Evolutionary conservation across 2,113 vertebrate genomes (phyloP).

Genomic region (Lota lota): DNA sequence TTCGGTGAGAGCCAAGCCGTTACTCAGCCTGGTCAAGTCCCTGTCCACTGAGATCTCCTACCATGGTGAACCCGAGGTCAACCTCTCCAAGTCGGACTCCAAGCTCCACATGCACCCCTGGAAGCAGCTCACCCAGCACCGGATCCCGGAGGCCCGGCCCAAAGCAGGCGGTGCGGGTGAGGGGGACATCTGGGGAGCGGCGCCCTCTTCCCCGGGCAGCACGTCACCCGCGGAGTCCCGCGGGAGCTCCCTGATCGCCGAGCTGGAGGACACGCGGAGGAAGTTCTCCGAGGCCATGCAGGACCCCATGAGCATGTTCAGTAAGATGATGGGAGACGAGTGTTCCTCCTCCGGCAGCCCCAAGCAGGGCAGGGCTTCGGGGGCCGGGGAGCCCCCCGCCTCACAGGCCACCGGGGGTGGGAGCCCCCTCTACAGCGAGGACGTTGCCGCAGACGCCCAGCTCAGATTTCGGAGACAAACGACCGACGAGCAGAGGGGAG

Average conservation of each 20-base stretch:
- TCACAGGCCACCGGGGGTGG: conserved; percentile 58
- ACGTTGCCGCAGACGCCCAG: conserved; percentile 13
- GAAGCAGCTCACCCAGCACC: conserved; percentile 67
- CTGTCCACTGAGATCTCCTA: conserved; percentile 72
- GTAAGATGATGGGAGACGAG: conserved; percentile 83
- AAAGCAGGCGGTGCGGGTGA: conserved; percentile 32
- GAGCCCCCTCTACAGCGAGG: conserved; percentile 4
- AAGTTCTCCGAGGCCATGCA: conserved; percentile 81
- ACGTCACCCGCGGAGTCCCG: conserved; percentile 63
- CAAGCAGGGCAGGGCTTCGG: conserved; percentile 42
- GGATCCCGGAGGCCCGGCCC: conserved; percentile 40
- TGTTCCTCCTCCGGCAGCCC: conserved; percentile 37
- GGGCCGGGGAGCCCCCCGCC: conserved; percentile 35
- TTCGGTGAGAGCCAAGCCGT: conserved; percentile 64
- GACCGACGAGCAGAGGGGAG: conserved; percentile 20
- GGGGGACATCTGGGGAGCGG: conserved; percentile 42
- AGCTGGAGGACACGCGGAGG: conserved; percentile 78
- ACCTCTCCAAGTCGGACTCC: conserved; percentile 75
- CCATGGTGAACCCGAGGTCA: conserved; percentile 67
- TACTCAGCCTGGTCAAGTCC: conserved; percentile 75
- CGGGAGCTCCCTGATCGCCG: conserved; percentile 70
- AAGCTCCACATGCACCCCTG: conserved; percentile 73
- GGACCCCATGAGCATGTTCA: conserved; percentile 79
- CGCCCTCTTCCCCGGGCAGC: conserved; percentile 54
- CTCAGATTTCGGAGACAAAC: conserved; percentile 21